A percentile compares a stretch with the other conserved stretches of the same genome.
Conservation (phyloP, 2,113 vertebrate species). For the Oreochromis niloticus region DNA sequence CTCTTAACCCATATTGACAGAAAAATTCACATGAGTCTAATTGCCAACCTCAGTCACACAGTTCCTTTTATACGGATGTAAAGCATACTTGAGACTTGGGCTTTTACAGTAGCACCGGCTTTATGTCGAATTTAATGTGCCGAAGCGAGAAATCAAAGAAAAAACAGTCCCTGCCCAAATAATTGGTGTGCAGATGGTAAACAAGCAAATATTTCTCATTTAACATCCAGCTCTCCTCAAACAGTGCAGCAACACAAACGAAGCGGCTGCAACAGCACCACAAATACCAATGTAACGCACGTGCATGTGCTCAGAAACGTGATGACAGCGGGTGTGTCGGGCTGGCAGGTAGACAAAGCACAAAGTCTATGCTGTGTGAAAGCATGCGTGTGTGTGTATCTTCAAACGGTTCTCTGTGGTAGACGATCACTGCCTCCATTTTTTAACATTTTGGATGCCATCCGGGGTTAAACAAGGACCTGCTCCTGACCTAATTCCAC, state of each 20-base stretch:
- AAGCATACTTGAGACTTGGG: background rate
- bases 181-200: background rate
- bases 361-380: conserved; percentile 14
- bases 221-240: conserved; percentile 37
- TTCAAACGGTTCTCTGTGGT: background rate
- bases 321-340: conserved; percentile 50
- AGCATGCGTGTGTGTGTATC: background rate
- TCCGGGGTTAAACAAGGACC: conserved; percentile 4
- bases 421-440: background rate
- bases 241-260: conserved; percentile 18
- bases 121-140: background rate
- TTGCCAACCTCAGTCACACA: background rate
- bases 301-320: background rate
- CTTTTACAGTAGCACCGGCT: background rate
- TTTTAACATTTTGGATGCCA: background rate
- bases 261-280: conserved; percentile 14
- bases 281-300: conserved; percentile 5
- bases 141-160: background rate
- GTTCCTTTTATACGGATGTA: background rate
- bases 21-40: background rate
- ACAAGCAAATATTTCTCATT: background rate
- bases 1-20: background rate
- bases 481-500: background rate
- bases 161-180: background rate
- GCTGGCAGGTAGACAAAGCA: conserved; percentile 34